Percentiles rank a stretch among this genome's conserved stretches.
Conservation (phyloP, 30 jellyfish, hydroid and myxozoan genomes). For the Pseudorhiza aurosa region DNA sequence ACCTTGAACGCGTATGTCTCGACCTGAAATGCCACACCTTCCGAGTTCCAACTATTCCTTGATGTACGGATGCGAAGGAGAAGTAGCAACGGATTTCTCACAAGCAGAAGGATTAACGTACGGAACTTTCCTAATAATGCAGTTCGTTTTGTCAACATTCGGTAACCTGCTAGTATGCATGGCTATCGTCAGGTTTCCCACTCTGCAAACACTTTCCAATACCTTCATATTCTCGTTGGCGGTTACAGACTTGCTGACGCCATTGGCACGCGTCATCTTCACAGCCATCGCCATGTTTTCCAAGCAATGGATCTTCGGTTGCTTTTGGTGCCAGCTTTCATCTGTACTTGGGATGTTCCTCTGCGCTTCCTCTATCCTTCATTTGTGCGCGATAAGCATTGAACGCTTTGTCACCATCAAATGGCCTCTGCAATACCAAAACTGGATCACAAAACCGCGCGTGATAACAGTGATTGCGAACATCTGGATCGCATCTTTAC, state of each 20-base stretch:
- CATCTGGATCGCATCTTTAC: constrained; percentile 71
- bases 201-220: constrained; percentile 62
- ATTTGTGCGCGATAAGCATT: constrained; percentile 73
- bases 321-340: constrained; percentile 80
- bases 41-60: constrained; percentile 21
- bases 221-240: constrained; percentile 73
- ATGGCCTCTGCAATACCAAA: constrained; percentile 69
- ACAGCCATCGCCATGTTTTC: constrained; percentile 51
- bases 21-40: too few species aligned
- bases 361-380: constrained; percentile 78
- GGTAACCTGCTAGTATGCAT: constrained; percentile 80
- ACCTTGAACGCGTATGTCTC: too few species aligned
- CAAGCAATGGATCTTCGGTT: constrained; percentile 79
- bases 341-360: constrained; percentile 82
- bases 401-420: constrained; percentile 74
- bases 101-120: constrained; percentile 25
- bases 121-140: constrained; percentile 48
- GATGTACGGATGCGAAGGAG: constrained; percentile 80
- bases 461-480: constrained; percentile 26
- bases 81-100: constrained; percentile 24
- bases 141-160: constrained; percentile 50
- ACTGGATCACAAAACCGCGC: constrained; percentile 51
- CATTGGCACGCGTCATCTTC: constrained; percentile 64
- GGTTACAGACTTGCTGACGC: constrained; percentile 79
- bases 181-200: constrained; percentile 61